Percentiles rank a stretch among this genome's conserved stretches.
These are phyloP conservation scores for Okapia johnstoni DNA, from an alignment of 2,113 vertebrate genomes.

Conservation along the genomic window DNA sequence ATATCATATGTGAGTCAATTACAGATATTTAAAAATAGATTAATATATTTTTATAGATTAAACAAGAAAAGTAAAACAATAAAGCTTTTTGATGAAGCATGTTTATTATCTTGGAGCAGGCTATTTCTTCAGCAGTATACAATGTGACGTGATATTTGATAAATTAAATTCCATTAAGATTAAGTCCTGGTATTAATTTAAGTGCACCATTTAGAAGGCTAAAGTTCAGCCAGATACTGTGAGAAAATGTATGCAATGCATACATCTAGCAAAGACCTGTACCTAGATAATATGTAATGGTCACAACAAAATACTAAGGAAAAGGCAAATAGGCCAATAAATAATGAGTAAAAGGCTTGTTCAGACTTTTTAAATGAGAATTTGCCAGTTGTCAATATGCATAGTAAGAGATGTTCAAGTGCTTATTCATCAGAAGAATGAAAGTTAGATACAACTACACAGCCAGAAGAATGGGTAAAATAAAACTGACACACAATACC, in stretches of 20 bases:
- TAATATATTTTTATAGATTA: background rate
- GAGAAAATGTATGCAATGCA: background rate
- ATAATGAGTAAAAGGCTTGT: background rate
- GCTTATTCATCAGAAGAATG: background rate
- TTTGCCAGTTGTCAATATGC: background rate
- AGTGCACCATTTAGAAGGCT: background rate
- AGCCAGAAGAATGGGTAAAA: background rate
- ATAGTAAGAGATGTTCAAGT: background rate
- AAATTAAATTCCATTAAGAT: background rate
- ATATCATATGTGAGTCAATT: background rate
- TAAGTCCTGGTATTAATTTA: background rate
- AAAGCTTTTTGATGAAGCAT: background rate
- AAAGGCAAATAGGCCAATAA: background rate
- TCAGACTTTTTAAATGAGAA: background rate
- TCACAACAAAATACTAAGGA: background rate
- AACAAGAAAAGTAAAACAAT: background rate
- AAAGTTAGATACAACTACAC: background rate
- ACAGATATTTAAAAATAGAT: background rate
- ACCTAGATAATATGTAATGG: background rate
- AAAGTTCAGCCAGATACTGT: background rate
- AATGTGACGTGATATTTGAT: background rate
- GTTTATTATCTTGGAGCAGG: background rate
- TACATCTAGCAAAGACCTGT: background rate
- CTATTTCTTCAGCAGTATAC: background rate
- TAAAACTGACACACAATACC: background rate